These are phyloP conservation scores for Griposia aprilina DNA, from an alignment of 2,888 invertebrate genomes.

Conservation along the genomic window DNA sequence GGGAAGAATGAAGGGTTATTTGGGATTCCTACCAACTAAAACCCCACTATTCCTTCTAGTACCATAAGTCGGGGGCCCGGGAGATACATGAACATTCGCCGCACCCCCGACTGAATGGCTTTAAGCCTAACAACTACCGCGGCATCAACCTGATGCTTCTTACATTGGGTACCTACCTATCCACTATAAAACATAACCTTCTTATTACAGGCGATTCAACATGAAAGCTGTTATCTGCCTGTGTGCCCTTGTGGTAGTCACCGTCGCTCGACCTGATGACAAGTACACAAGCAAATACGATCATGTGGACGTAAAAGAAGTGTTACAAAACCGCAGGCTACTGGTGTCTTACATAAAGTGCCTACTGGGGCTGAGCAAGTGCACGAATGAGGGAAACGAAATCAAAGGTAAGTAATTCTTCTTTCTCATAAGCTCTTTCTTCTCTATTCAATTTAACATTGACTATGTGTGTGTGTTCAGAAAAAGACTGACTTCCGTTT, in stretches of 20 bases:
- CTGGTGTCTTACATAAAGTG: slow-evolving; percentile 92
- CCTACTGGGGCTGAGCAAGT: slow-evolving; percentile 89
- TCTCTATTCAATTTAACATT: background rate
- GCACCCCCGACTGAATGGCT: background rate
- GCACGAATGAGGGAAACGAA: slow-evolving; percentile 92
- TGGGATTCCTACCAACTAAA: background rate
- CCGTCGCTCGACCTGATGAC: slow-evolving; percentile 63
- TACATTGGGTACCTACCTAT: background rate
- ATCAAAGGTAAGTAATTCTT: slow-evolving; percentile 90
- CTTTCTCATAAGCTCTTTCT: background rate
- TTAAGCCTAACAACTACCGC: background rate
- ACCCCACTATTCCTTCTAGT: background rate
- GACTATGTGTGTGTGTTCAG: background rate
- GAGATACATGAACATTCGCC: background rate
- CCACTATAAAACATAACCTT: background rate
- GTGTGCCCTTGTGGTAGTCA: slow-evolving; percentile 73
- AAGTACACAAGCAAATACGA: slow-evolving; percentile 80
- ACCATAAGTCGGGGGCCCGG: background rate
- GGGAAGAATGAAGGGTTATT: background rate
- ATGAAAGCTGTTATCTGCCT: slow-evolving; percentile 73
- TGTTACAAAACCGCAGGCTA: slow-evolving; percentile 91
- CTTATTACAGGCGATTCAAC: slow-evolving; percentile 51
- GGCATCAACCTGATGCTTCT: background rate
- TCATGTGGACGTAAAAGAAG: slow-evolving; percentile 89
- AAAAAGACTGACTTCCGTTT: background rate